Evolutionary conservation across 1,140 invertebrate genomes (phyloP), one percentile per base, ranked within the genome.

Genomic region (Drosophila hydei): DNA sequence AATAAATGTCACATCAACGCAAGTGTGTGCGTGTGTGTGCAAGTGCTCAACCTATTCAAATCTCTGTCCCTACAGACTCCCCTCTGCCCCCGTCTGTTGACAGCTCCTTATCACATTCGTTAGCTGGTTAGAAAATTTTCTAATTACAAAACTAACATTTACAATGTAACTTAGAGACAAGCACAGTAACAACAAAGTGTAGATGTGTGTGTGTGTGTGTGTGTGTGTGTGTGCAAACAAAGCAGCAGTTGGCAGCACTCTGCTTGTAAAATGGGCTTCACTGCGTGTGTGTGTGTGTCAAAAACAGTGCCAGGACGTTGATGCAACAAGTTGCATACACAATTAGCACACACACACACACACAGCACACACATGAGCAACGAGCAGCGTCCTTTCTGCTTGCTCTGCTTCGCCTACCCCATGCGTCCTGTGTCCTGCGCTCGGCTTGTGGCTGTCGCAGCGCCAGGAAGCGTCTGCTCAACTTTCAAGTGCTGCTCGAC

Each of bases 81-180:
- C 8, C 11, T 2, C 18, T 5, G n/a, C 14, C 38, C 23, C 14
- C 38, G 52, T 40, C 33, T 60, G 65, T 30, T 52, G 62, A 27
- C 52, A 52, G 62, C 62, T 58, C 62, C 62, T 72, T 58, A 72
- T 72, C 61, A 65, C 42, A 43, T 59, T 50, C 55, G 59, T 67
- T 68, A 45, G 63, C 73, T 76, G 68, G 80, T 70, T 76, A 76
- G 80, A 87, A 81, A 77, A 87, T 87, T 87, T 87, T 88, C 81
- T 87, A 87, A 87, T 87, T 87, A 87, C 81, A 87, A 87, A 87
- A 88, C 81, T 81, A 87, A 87, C 81, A 87, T 87, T 87, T 87
- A 81, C 81, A 87, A 87, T 88, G 81, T 81, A 88, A 75, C 77
- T 85, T 68, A 83, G 61, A 63, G 65, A 69, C 71, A 79, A 75